Conservation (phyloP, 2,797 vertebrate genomes). For the Clarias platycephalus region DNA sequence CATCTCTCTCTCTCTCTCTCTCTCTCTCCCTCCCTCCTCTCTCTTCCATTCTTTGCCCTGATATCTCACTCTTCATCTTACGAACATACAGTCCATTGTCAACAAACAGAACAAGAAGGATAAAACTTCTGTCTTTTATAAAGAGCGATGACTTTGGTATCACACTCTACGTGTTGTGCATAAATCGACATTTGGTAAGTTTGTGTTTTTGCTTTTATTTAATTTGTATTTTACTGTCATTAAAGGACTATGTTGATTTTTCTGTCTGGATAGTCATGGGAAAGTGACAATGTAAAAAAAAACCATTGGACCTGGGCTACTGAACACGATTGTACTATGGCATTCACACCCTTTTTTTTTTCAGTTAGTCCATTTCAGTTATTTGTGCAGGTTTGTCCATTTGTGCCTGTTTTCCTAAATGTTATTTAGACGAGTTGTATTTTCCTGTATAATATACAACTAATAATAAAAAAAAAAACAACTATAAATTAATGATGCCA, state of each 20-base stretch:
- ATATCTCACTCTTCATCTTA: slow-evolving; percentile 26
- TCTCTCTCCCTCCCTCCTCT: slow-evolving; percentile 12
- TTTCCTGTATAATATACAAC: not conserved
- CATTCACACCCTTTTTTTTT: not conserved
- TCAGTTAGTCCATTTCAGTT: not conserved
- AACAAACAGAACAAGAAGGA: slow-evolving; percentile 72
- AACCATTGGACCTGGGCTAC: not conserved
- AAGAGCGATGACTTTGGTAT: slow-evolving; percentile 58
- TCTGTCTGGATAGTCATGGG: not conserved
- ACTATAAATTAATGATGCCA: not conserved
- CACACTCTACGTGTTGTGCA: not conserved
- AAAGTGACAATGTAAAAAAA: not conserved
- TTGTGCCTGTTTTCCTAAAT: not conserved
- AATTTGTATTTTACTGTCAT: not conserved
- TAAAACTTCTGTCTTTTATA: slow-evolving; percentile 50
- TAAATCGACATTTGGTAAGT: slow-evolving; percentile 43
- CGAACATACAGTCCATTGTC: slow-evolving; percentile 66
- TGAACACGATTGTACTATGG: not conserved
- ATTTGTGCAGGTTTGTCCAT: not conserved
- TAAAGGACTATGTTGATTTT: not conserved
- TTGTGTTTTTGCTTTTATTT: slow-evolving; percentile 17
- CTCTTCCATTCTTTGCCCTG: not conserved
- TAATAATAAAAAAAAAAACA: not conserved
- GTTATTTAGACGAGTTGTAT: not conserved
- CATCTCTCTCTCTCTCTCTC: slow-evolving; percentile 32